These are phyloP conservation scores for Macropodus opercularis DNA, from an alignment of 2,797 vertebrate species.

Conservation along the genomic window DNA sequence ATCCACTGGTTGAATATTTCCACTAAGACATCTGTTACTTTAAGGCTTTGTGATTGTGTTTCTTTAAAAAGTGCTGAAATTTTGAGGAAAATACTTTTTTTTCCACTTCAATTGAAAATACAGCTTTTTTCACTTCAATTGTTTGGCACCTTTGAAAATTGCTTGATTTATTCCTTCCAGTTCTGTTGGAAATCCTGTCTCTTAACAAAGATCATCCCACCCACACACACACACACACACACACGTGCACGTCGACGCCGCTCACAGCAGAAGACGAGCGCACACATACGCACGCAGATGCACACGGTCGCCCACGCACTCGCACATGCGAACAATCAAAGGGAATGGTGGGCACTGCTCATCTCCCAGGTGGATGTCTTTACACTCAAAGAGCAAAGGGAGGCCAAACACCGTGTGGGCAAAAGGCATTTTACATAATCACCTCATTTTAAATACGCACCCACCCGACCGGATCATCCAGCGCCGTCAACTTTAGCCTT, in stretches of 20 bases:
- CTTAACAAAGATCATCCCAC: constrained; percentile 60
- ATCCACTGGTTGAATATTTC: constrained; percentile 50
- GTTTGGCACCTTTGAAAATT: constrained; percentile 52
- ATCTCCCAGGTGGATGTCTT: constrained; percentile 54
- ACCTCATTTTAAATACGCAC: constrained; percentile 31
- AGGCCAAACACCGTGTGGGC: constrained; percentile 42
- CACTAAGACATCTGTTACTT: constrained; percentile 51
- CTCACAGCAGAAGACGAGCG: background rate
- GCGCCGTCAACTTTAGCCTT: constrained; percentile 27
- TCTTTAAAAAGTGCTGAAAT: constrained; percentile 38
- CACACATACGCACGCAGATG: background rate
- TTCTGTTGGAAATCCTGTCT: constrained; percentile 45
- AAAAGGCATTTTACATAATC: constrained; percentile 52
- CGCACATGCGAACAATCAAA: constrained; percentile 38
- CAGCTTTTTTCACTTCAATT: constrained; percentile 43
- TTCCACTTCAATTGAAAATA: constrained; percentile 50
- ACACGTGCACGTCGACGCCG: background rate
- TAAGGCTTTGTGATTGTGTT: constrained; percentile 16
- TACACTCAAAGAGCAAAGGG: constrained; percentile 42
- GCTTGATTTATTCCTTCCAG: constrained; percentile 60
- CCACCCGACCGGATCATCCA: constrained; percentile 11
- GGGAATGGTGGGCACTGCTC: constrained; percentile 39
- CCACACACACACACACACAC: constrained; percentile 12
- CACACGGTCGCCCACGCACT: constrained; percentile 6
- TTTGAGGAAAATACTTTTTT: constrained; percentile 35